Evolutionary conservation across 2,888 invertebrate species (phyloP), one percentile per base, ranked within the genome.

Genomic region (Zaprionus bogoriensis): DNA sequence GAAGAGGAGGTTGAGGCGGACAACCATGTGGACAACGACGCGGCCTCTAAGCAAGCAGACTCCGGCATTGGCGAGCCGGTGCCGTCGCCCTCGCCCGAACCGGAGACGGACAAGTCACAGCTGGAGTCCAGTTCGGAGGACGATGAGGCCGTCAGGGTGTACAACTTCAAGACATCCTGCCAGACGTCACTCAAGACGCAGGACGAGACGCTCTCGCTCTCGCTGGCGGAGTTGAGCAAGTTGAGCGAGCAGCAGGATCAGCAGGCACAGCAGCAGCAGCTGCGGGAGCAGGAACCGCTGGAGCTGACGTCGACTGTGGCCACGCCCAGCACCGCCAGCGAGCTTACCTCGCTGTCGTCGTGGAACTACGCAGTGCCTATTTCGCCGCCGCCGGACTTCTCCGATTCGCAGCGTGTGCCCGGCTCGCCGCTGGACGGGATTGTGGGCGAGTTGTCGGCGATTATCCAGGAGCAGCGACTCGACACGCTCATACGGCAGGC

Each of bases 61-160:
- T 89, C 89, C 0, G 90, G 89, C 7, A 89, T 89, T 38, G 90
- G 89, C 1, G 90, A 90, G 32, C 86, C 85, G 0, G 73, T 81
- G 6, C 89, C 87, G 3, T 88, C 89, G 3, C 87, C 55, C 4
- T 47, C 47, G 2, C 57, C 48, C 9, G 39, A 54, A 9, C 47
- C 52, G 4, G 57, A 51, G 5, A 20, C 2, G 7, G 14, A 42
- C 7, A 83, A 88, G 36, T 69, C 83, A 0, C 79, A 74, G 0
- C 67, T 86, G n/a, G 90, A 90, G 57, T 89, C 89, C 10, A 90
- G 90, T 41, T 91, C 91, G 5, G 91, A 91, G 57, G 91, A 91
- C 42, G 91, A 90, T 27, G 90, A 90, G 39, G 81, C 83, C 64
- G 87, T 90, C 46, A 90, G 90, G 61, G 89, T 91, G 9, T 91